Percentiles rank a stretch among this genome's conserved stretches.
These are phyloP conservation scores for Ammospiza nelsoni DNA, from an alignment of 2,113 vertebrate species.

Conservation along the genomic window DNA sequence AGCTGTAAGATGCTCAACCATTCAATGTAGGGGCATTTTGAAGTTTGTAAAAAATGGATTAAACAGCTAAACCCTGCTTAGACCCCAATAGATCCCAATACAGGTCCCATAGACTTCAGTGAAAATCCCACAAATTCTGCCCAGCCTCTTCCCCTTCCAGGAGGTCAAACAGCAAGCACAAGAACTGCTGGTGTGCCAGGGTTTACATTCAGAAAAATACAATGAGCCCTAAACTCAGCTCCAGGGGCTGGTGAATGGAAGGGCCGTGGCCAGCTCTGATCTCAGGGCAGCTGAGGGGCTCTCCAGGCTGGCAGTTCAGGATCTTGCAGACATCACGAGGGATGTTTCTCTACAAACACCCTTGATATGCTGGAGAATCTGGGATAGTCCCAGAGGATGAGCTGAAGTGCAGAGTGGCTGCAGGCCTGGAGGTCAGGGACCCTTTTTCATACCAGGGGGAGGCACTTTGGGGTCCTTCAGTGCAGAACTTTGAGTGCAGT, in stretches of 20 bases:
- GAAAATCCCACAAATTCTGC: not conserved
- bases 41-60: not conserved
- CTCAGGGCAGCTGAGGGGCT: not conserved
- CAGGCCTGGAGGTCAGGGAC: not conserved
- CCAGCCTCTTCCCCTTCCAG: not conserved
- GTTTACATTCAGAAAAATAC: not conserved
- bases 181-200: not conserved
- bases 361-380: accelerated
- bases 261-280: not conserved
- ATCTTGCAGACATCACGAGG: not conserved
- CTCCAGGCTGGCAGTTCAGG: not conserved
- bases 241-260: not conserved
- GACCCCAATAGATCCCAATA: not conserved
- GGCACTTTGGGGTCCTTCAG: not conserved
- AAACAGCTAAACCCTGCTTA: not conserved
- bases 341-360: not conserved
- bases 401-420: not conserved
- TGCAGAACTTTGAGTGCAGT: not conserved
- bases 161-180: not conserved
- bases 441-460: not conserved
- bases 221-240: accelerated
- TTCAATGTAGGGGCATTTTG: not conserved
- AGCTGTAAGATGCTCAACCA: not conserved
- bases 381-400: accelerated
- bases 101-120: not conserved